Evolutionary conservation across 2,888 invertebrate genomes (phyloP).

Genomic region (Dendrolimus houi): DNA sequence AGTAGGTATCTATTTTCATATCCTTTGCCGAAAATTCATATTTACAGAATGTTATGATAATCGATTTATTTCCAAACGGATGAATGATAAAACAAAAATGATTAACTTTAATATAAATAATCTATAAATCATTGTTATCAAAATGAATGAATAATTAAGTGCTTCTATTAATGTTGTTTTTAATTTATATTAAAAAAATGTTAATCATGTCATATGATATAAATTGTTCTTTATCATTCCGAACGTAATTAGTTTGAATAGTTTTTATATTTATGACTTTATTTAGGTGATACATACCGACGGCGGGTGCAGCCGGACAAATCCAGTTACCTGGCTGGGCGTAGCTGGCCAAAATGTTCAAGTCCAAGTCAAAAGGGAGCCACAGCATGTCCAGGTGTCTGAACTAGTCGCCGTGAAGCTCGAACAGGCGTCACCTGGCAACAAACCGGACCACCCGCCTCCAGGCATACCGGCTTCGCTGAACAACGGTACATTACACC

Average conservation of each 20-base stretch:
- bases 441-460: conserved; percentile 66
- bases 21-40: too few relatives aligned
- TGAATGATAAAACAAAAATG: too few relatives aligned
- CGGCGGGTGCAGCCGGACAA: conserved; percentile 82
- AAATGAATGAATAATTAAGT: too few relatives aligned
- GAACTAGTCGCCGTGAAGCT: conserved; percentile 79
- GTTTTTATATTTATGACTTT: not conserved
- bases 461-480: conserved; percentile 58
- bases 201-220: too few relatives aligned
- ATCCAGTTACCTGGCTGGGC: conserved; percentile 80
- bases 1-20: too few relatives aligned
- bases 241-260: not conserved
- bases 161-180: too few relatives aligned
- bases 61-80: too few relatives aligned
- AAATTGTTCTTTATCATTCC: not conserved
- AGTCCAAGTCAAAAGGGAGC: conserved; percentile 81
- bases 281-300: conserved; percentile 63
- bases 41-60: too few relatives aligned
- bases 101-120: too few relatives aligned
- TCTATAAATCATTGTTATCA: too few relatives aligned
- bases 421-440: conserved; percentile 80
- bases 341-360: conserved; percentile 64
- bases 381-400: conserved; percentile 74
- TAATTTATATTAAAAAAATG: too few relatives aligned
- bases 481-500: conserved; percentile 49